phyloP scores from a whole-genome alignment of 2,113 vertebrate genomes.

The Butorides virescens region DNA sequence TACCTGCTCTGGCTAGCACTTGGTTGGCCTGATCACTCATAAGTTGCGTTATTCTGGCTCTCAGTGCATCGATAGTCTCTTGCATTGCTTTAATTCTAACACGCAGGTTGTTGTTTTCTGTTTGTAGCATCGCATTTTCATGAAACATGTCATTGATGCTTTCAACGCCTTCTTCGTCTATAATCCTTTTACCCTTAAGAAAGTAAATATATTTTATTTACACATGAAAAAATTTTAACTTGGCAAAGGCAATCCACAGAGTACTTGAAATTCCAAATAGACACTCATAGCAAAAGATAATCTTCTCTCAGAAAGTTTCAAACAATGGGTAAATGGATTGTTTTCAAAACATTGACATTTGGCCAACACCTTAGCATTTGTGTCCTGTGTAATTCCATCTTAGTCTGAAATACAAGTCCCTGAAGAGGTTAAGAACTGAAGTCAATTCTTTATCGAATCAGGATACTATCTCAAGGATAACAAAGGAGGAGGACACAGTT shows the following conservation, averaged over 20 bases:
- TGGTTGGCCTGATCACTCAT: constrained; percentile 92
- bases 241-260: neutral
- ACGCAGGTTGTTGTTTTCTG: constrained; percentile 94
- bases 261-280: neutral
- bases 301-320: neutral
- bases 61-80: constrained; percentile 90
- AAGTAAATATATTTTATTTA: constrained; percentile 14
- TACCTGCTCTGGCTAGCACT: constrained; percentile 87
- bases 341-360: neutral
- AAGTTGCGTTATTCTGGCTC: constrained; percentile 87
- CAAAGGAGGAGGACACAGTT: neutral
- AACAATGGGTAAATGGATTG: neutral
- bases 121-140: constrained; percentile 97
- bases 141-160: constrained; percentile 97
- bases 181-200: constrained; percentile 91
- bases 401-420: neutral
- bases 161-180: constrained; percentile 93
- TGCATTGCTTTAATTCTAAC: constrained; percentile 98
- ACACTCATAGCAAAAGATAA: neutral
- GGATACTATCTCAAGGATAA: neutral
- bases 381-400: neutral
- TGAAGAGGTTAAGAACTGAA: neutral
- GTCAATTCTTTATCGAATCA: neutral
- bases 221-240: neutral
- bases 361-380: neutral